Evolutionary conservation across 2,888 invertebrate species (phyloP), one percentile per base, ranked within the genome.

Genomic region (Erebia ligea): DNA sequence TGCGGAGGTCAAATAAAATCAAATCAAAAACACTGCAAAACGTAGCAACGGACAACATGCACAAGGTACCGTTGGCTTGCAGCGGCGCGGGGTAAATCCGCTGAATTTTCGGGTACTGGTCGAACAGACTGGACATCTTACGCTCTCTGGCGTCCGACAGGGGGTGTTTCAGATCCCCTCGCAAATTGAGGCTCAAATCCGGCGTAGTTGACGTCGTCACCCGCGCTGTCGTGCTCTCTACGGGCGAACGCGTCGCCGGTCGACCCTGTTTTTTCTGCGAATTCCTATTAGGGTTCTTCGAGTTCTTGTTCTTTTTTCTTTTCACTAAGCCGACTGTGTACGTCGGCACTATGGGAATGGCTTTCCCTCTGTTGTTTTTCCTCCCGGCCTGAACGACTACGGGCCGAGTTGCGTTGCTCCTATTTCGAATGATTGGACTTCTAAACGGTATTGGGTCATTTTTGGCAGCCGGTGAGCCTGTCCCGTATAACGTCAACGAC

Each of bases 401-500:
- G 48, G 92, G 92, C 19, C 90, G 86, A 45, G 92, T 89, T 15
- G 87, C 91, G 80, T 93, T 92, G 77, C 85, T 87, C 76, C 86
- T 88, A 79, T 87, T 91, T 68, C 91, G 84, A 72, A 87, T 82
- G 79, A 92, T 86, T 76, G 93, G 92, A 83, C 87, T 91, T 78
- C 91, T 86, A 82, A 89, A 91, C 71, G 94, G 95, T 79, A 94
- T 89, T 19, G 95, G 95, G 85, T 95, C 96, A 81, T 94, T 94
- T 87, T 95, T 95, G 83, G 95, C 92, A 67, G 95, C 95, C 71
- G 94, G 93, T 74, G 90, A 93, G 74, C 94, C 96, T 72, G 98
- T 98, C 80, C 99, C 99, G 89, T 98, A 98, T 86, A 98, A 95
- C 84, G 98, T 96, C 86, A 99, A 94, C 74, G 98, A 97, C 99